phyloP scores from a whole-genome alignment of 2,113 vertebrate genomes.

The Dasypus novemcinctus region DNA sequence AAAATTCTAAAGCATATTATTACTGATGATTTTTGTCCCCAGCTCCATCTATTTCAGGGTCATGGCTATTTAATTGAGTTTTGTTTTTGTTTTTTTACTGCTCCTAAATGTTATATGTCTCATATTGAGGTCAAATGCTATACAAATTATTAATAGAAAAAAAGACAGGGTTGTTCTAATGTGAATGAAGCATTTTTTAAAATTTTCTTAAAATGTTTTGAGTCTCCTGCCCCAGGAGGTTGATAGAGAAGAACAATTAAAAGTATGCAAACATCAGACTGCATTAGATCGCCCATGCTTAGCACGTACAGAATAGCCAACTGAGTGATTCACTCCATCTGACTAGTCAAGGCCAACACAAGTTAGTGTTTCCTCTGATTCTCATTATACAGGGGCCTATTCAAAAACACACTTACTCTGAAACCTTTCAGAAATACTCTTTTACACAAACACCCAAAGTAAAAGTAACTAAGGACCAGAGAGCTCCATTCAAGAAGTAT shows the following conservation, averaged over 20 bases:
- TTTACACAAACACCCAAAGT: not conserved
- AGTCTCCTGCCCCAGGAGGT: not conserved
- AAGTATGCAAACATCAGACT: not conserved
- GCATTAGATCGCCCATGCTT: not conserved
- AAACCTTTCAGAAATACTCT: not conserved
- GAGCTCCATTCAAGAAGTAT: not conserved
- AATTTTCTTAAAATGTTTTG: not conserved
- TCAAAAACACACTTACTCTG: not conserved
- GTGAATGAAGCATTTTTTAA: not conserved
- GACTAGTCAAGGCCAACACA: not conserved
- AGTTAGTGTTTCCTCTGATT: not conserved
- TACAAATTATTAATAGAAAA: not conserved
- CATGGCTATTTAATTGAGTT: not conserved
- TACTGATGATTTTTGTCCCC: not conserved
- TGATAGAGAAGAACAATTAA: not conserved
- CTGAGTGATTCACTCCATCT: not conserved
- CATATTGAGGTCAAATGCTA: not conserved
- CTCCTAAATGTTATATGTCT: not conserved
- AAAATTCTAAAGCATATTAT: not conserved
- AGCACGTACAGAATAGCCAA: not conserved
- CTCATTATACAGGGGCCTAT: not conserved
- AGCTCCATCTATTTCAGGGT: not conserved
- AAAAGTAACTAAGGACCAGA: not conserved
- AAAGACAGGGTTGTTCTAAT: conserved; percentile 33
- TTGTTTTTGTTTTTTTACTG: not conserved